Conservation (phyloP, 2,888 invertebrate species). For the Rhamphomyia laevipes region DNA sequence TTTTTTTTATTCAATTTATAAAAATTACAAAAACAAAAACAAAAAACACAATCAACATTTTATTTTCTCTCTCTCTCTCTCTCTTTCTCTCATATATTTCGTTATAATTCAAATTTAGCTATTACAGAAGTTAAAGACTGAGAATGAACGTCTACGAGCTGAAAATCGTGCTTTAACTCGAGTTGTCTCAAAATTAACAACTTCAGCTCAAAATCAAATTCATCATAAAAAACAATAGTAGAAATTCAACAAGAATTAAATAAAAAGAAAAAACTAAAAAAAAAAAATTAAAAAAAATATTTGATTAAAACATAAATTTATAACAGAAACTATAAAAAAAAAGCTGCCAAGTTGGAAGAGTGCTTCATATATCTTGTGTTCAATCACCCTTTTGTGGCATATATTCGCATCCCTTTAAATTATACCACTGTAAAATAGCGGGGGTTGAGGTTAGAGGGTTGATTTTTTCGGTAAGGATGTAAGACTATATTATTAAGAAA, state of each 20-base stretch:
- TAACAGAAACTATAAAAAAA: too few relatives aligned
- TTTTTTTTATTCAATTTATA: too few relatives aligned
- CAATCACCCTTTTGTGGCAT: too few relatives aligned
- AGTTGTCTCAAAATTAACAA: slow-evolving; percentile 96
- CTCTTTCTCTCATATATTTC: slow-evolving; percentile 30
- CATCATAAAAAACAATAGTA: slow-evolving; percentile 34
- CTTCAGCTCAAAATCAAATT: slow-evolving; percentile 52
- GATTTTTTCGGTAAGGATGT: too few relatives aligned
- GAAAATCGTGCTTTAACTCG: slow-evolving; percentile 97
- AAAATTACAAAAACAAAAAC: not conserved
- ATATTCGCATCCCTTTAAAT: too few relatives aligned
- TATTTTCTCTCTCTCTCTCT: slow-evolving; percentile 25
- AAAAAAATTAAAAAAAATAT: not conserved
- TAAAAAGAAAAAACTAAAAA: slow-evolving; percentile 18
- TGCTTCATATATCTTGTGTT: too few relatives aligned
- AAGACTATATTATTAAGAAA: too few relatives aligned
- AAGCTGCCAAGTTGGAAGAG: too few relatives aligned
- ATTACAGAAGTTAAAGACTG: slow-evolving; percentile 97
- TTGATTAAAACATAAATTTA: too few relatives aligned
- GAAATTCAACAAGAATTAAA: too few relatives aligned
- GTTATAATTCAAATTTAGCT: slow-evolving; percentile 57
- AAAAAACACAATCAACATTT: slow-evolving; percentile 19
- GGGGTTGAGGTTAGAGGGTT: too few relatives aligned
- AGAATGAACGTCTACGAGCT: slow-evolving; percentile 96
- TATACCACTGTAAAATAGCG: too few relatives aligned